Conservation (phyloP, 2,797 vertebrate species). For the Anisognathus igniventris region DNA sequence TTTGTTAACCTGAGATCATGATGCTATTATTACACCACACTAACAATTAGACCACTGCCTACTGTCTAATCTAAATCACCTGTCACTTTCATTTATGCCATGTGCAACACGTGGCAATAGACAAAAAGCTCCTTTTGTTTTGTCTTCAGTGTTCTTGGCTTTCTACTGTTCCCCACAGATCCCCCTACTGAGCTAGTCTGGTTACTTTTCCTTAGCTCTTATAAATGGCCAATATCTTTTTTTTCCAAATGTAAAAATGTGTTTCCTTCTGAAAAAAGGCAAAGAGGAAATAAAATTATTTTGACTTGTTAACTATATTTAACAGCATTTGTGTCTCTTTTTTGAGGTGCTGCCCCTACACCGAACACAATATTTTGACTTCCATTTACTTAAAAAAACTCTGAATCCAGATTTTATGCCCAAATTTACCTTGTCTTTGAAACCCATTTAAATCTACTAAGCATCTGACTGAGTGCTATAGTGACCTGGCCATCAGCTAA, state of each 20-base stretch:
- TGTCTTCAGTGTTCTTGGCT: background rate
- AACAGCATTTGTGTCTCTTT: background rate
- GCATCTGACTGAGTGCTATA: background rate
- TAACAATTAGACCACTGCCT: background rate
- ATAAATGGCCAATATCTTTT: background rate
- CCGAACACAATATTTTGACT: background rate
- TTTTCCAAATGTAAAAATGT: background rate
- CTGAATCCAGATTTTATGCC: background rate
- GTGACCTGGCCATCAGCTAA: background rate
- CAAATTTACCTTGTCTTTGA: background rate
- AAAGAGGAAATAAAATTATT: background rate
- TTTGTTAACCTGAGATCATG: background rate
- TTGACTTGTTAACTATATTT: background rate
- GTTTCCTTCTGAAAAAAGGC: background rate
- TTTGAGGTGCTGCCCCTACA: background rate
- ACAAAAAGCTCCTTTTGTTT: background rate
- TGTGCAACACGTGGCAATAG: accelerated
- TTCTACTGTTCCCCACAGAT: background rate
- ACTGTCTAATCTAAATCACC: background rate
- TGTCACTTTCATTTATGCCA: background rate
- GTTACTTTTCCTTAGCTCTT: background rate
- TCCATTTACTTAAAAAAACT: background rate
- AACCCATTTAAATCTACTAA: background rate
- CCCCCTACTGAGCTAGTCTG: background rate
- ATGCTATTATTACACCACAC: background rate